A percentile compares a stretch with the other conserved stretches of the same genome.
Evolutionary conservation across 1,140 invertebrate species (phyloP).

Genomic region (Leguminivora glycinivorella): DNA sequence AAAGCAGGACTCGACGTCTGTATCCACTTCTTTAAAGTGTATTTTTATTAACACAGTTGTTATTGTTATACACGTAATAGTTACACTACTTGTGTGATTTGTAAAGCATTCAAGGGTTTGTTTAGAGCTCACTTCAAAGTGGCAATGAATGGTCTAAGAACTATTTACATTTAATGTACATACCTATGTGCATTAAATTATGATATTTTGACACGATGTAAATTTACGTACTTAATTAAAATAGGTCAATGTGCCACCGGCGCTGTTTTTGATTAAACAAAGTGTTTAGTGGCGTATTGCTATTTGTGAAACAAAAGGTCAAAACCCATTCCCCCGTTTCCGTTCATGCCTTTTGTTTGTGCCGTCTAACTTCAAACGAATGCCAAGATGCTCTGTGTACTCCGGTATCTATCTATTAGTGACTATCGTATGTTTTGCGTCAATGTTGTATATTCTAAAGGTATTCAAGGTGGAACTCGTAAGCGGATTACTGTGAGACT

Average conservation of each 20-base stretch:
- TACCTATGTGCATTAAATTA: too few species aligned
- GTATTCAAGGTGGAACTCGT: background rate
- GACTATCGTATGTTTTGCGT: conserved; percentile 2
- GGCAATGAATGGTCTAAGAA: too few species aligned
- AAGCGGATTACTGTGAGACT: conserved; percentile 10
- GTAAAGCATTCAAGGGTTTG: too few species aligned
- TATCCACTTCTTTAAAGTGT: background rate
- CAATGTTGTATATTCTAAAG: conserved; percentile 4
- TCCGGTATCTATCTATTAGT: conserved; percentile 5
- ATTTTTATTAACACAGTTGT: background rate
- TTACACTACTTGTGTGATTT: too few species aligned
- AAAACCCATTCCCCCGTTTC: conserved; percentile 23
- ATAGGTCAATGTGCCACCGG: background rate
- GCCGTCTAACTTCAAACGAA: conserved; percentile 2
- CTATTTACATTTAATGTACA: too few species aligned
- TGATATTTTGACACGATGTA: too few species aligned
- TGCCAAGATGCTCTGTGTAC: conserved; percentile 4
- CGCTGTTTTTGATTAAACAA: background rate
- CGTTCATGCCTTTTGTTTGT: conserved; percentile 13
- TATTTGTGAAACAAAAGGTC: conserved; percentile 20
- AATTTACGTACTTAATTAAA: too few species aligned
- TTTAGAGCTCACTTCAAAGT: too few species aligned
- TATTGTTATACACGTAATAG: too few species aligned
- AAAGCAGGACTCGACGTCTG: background rate
- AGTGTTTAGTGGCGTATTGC: conserved; percentile 5